Conservation (phyloP, 2,888 invertebrate genomes). For the Sericinus montela region DNA sequence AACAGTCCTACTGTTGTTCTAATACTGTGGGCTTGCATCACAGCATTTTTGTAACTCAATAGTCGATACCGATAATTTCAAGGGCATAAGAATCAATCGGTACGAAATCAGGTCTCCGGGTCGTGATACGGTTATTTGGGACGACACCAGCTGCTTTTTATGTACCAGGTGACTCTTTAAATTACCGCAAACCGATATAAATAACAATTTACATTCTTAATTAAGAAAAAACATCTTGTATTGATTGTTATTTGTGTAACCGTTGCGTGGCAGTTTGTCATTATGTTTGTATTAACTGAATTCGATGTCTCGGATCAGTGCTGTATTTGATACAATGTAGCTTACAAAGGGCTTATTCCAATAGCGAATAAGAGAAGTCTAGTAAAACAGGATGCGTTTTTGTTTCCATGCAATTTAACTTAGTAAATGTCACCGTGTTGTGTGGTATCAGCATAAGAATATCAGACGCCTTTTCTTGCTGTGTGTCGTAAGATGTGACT, state of each 20-base stretch:
- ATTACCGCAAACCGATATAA: conserved; percentile 4
- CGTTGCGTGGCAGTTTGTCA: not conserved
- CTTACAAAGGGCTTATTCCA: too few relatives aligned
- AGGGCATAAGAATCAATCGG: conserved; percentile 2
- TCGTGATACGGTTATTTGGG: conserved; percentile 24
- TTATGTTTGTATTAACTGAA: too few relatives aligned
- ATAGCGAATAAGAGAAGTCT: too few relatives aligned
- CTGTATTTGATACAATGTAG: too few relatives aligned
- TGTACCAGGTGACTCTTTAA: conserved; percentile 13
- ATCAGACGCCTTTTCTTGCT: too few relatives aligned
- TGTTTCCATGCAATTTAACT: too few relatives aligned
- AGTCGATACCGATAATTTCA: not conserved
- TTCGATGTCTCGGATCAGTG: too few relatives aligned
- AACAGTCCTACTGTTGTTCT: not conserved
- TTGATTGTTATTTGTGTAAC: not conserved
- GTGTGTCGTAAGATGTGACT: too few relatives aligned
- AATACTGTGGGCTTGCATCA: conserved; percentile 1
- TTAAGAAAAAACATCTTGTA: conserved; percentile 15
- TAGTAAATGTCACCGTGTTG: too few relatives aligned
- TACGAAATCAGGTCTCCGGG: conserved; percentile 21
- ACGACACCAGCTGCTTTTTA: conserved; percentile 14
- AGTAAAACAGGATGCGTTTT: too few relatives aligned
- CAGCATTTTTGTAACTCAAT: not conserved
- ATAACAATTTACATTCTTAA: conserved; percentile 13
- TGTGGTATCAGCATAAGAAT: too few relatives aligned